phyloP scores from a whole-genome alignment of 2,797 vertebrate genomes.

The Babyrousa celebensis region DNA sequence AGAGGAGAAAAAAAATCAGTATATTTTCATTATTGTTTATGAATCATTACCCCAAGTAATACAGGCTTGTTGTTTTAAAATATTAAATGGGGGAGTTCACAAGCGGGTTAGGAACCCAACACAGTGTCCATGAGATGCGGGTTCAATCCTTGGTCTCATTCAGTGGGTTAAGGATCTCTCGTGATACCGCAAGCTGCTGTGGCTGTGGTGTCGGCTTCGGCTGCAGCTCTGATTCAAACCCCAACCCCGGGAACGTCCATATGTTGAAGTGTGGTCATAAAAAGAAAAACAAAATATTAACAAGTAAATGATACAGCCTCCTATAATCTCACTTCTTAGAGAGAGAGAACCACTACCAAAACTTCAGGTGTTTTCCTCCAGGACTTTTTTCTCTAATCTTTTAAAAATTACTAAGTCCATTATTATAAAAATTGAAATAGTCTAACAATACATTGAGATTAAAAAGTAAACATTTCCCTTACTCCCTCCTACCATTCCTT shows the following conservation, averaged over 20 bases:
- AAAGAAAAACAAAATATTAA: too few species aligned
- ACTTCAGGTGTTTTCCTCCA: background rate
- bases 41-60: background rate
- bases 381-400: background rate
- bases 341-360: background rate
- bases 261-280: too few species aligned
- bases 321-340: background rate
- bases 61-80: background rate
- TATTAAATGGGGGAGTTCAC: background rate
- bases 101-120: too few species aligned
- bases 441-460: background rate
- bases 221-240: too few species aligned
- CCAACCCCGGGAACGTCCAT: too few species aligned
- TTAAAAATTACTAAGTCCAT: background rate
- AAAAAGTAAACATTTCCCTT: constrained; percentile 7
- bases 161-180: too few species aligned
- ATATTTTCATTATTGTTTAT: background rate
- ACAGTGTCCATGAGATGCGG: too few species aligned
- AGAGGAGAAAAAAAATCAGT: background rate
- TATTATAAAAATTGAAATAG: background rate
- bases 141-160: too few species aligned
- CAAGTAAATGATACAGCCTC: background rate
- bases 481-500: background rate
- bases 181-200: too few species aligned
- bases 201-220: too few species aligned